A percentile compares a stretch with the other conserved stretches of the same genome.
phyloP scores from a whole-genome alignment of 2,113 vertebrate species.

The Phaetusa simplex region DNA sequence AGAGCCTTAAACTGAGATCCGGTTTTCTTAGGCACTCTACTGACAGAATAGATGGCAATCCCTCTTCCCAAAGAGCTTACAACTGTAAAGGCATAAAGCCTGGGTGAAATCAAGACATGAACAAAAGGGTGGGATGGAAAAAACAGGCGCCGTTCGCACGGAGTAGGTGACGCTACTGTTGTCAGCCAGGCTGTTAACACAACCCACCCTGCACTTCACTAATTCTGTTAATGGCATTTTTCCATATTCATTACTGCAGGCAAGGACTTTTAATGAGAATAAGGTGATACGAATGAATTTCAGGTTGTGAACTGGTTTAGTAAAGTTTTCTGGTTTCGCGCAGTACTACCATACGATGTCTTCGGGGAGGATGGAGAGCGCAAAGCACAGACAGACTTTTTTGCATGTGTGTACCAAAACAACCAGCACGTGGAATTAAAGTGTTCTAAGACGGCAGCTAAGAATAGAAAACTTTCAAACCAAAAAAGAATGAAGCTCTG shows the following conservation, averaged over 20 bases:
- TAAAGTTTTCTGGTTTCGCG: not conserved
- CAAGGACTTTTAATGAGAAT: not conserved
- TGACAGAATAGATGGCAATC: not conserved
- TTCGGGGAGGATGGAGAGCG: not conserved
- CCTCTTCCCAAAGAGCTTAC: not conserved
- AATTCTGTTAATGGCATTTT: not conserved
- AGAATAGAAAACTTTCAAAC: not conserved
- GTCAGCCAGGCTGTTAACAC: not conserved
- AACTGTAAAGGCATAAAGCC: not conserved
- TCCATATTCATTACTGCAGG: not conserved
- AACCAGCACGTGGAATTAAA: not conserved
- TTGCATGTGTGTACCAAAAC: accelerated
- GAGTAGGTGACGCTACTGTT: not conserved
- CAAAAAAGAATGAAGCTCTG: not conserved
- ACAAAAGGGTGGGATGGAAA: not conserved
- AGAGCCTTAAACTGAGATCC: not conserved
- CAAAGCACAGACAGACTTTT: not conserved
- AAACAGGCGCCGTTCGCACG: not conserved
- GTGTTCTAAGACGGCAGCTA: not conserved
- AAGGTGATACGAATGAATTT: not conserved
- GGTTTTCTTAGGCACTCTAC: not conserved
- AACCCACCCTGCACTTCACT: not conserved
- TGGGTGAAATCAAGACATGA: not conserved
- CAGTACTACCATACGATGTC: accelerated
- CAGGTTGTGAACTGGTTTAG: not conserved